A percentile compares a stretch with the other conserved stretches of the same genome.
Conservation (phyloP, 2,797 vertebrate genomes). For the Pitangus sulphuratus region DNA sequence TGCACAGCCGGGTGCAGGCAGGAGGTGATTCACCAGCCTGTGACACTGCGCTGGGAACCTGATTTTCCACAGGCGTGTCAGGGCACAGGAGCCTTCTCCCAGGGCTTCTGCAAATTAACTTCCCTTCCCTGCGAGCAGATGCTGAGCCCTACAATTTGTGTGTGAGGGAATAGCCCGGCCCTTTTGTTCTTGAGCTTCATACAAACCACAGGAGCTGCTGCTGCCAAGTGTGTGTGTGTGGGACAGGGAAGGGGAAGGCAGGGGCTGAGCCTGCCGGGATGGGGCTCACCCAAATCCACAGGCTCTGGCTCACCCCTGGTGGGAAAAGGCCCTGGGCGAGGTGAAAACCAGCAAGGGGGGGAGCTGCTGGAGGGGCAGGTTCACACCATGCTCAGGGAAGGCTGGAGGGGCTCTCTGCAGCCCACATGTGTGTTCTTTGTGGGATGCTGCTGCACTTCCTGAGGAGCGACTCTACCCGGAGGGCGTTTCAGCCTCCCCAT, state of each 20-base stretch:
- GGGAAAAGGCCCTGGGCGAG: neutral
- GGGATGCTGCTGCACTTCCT: neutral
- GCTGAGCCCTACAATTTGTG: neutral
- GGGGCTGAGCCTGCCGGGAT: neutral
- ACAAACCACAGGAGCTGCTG: neutral
- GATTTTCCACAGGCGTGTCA: slow-evolving; percentile 33
- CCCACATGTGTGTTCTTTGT: accelerated
- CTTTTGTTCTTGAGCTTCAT: neutral
- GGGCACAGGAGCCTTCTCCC: slow-evolving; percentile 17
- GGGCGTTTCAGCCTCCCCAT: neutral
- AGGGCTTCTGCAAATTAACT: neutral
- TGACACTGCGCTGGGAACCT: slow-evolving; percentile 1
- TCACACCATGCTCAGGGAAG: neutral
- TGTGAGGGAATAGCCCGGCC: neutral
- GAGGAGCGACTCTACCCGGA: neutral
- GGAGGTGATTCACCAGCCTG: slow-evolving; percentile 27
- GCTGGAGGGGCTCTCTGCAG: neutral
- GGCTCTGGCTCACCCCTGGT: neutral
- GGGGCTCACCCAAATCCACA: neutral
- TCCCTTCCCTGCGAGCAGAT: neutral
- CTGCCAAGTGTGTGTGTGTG: neutral
- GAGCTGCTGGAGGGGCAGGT: neutral
- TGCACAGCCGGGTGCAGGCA: neutral
- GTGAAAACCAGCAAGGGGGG: neutral
- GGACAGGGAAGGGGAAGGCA: neutral